A percentile compares a stretch with the other conserved stretches of the same genome.
Evolutionary conservation across 2,113 vertebrate species (phyloP).

Genomic region (Seriola rivoliana): DNA sequence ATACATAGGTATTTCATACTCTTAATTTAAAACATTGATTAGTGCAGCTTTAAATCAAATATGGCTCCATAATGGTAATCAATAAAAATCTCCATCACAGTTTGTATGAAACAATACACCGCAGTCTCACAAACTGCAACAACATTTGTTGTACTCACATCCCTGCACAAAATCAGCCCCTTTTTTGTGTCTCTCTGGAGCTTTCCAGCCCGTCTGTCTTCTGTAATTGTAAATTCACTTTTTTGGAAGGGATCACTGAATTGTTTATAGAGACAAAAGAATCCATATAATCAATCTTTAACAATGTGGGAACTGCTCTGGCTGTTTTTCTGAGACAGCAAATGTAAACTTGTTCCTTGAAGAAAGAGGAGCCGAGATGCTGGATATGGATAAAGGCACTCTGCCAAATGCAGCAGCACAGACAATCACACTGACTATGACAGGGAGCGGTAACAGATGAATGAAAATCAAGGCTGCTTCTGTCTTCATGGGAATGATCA

Average conservation of each 20-base stretch:
- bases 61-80: too few species aligned
- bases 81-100: too few species aligned
- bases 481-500: constrained; percentile 51
- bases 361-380: constrained; percentile 41
- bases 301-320: constrained; percentile 46
- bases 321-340: constrained; percentile 37
- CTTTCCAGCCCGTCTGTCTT: constrained; percentile 12
- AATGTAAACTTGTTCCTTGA: constrained; percentile 35
- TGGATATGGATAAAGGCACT: constrained; percentile 34
- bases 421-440: constrained; percentile 28
- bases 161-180: neutral
- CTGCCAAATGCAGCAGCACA: constrained; percentile 16
- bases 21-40: too few species aligned
- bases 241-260: constrained; percentile 35
- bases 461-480: constrained; percentile 30
- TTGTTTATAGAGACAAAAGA: constrained; percentile 67
- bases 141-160: constrained; percentile 30
- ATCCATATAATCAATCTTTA: constrained; percentile 65
- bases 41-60: too few species aligned
- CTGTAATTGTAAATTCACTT: constrained; percentile 63
- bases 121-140: constrained; percentile 28
- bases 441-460: constrained; percentile 44
- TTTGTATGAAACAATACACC: neutral
- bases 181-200: constrained; percentile 23
- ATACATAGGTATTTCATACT: too few species aligned